Evolutionary conservation across 64 coral and sea anemone genomes (phyloP).

Genomic region (Pocillopora verrucosa): DNA sequence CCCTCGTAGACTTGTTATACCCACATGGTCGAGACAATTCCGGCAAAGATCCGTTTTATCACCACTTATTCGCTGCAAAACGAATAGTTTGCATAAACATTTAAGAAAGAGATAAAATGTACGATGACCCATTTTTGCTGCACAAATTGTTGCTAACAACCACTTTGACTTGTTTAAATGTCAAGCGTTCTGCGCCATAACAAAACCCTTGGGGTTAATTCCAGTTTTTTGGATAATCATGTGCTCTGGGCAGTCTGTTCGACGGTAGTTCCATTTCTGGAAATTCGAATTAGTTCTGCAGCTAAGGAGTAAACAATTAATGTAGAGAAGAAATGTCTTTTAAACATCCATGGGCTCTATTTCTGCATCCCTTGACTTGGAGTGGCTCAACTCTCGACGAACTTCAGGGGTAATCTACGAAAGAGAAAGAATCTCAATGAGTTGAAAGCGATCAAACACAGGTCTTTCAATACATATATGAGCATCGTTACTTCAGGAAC

Average conservation of each 20-base stretch:
- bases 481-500: neutral
- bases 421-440: neutral
- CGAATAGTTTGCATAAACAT: too few relatives aligned
- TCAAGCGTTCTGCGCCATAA: too few relatives aligned
- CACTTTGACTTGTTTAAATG: too few relatives aligned
- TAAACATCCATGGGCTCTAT: conserved; percentile 22
- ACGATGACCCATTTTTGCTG: too few relatives aligned
- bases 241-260: neutral
- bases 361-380: conserved; percentile 84
- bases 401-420: conserved; percentile 89
- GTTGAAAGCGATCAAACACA: too few relatives aligned
- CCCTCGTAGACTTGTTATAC: too few relatives aligned
- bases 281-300: neutral
- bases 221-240: neutral
- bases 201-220: neutral
- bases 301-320: neutral
- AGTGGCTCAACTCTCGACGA: conserved; percentile 80
- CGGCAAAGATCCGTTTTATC: too few relatives aligned
- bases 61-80: too few relatives aligned
- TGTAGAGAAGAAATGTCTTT: neutral
- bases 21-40: too few relatives aligned
- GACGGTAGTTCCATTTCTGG: neutral
- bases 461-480: too few relatives aligned
- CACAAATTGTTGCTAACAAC: too few relatives aligned
- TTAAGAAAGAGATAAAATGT: too few relatives aligned